Conservation (phyloP, 2,113 vertebrate genomes). For the Emydura subglobosa region DNA sequence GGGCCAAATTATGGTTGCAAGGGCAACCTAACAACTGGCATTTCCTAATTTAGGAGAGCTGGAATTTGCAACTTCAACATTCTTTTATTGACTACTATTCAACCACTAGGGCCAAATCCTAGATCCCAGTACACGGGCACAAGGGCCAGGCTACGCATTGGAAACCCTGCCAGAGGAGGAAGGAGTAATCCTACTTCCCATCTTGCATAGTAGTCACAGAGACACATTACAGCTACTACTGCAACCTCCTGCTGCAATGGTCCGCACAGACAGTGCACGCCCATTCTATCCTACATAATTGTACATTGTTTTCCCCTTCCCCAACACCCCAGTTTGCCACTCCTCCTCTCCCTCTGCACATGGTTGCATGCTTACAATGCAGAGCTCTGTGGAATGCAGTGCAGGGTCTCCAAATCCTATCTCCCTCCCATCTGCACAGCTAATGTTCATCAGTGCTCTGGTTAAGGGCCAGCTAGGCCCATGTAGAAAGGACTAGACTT, state of each 20-base stretch:
- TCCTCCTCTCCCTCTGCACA: neutral
- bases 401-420: neutral
- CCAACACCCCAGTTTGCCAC: neutral
- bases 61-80: neutral
- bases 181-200: neutral
- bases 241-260: neutral
- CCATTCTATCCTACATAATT: neutral
- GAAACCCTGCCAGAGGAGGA: neutral
- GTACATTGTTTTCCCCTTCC: neutral
- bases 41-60: neutral
- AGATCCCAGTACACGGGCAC: neutral
- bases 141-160: neutral
- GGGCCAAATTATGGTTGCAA: neutral
- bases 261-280: neutral
- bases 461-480: neutral
- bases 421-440: neutral
- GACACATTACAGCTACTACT: neutral
- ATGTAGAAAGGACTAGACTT: neutral
- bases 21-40: neutral
- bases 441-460: neutral
- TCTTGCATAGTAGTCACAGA: neutral
- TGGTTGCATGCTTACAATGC: neutral
- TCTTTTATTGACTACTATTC: neutral
- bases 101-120: neutral
- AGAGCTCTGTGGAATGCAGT: neutral